A percentile compares a stretch with the other conserved stretches of the same genome.
Conservation (phyloP, 2,888 invertebrate species). For the Ectobius pallidus region DNA sequence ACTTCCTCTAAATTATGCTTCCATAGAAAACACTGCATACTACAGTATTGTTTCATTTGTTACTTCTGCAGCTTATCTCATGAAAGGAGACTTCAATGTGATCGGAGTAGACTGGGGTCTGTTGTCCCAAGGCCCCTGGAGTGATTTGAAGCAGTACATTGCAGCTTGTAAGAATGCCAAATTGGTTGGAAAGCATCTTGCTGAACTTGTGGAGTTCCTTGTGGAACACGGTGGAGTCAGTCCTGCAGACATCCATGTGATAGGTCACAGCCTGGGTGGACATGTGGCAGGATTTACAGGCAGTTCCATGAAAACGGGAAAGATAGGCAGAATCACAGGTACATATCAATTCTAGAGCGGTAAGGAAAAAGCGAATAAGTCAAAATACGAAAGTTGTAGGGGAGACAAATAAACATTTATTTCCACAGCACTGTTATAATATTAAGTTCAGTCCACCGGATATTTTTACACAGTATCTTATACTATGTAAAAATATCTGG, state of each 20-base stretch:
- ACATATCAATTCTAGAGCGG: no score
- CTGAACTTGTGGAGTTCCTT: constrained; percentile 51
- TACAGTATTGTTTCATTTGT: no score
- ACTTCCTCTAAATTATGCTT: no score
- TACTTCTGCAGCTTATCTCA: constrained; percentile 52
- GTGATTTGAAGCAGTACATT: constrained; percentile 49
- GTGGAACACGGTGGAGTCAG: constrained; percentile 46
- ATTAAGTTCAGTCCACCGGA: no score
- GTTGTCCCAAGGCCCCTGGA: constrained; percentile 45
- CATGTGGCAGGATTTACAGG: constrained; percentile 53
- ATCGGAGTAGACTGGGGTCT: constrained; percentile 60
- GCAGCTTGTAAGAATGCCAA: constrained; percentile 41
- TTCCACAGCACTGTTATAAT: no score
- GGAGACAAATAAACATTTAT: no score
- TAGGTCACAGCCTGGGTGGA: constrained; percentile 55
- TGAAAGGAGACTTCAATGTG: constrained; percentile 55
- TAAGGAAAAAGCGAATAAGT: no score
- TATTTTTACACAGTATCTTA: no score
- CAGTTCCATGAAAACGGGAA: constrained; percentile 45
- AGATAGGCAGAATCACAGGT: constrained; percentile 55
- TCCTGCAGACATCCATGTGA: constrained; percentile 49
- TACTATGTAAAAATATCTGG: no score
- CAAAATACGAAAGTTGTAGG: no score
- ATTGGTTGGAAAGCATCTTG: constrained; percentile 51
- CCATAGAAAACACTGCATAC: no score